phyloP scores from a whole-genome alignment of 2,888 invertebrate species.

The Dusona sp. region DNA sequence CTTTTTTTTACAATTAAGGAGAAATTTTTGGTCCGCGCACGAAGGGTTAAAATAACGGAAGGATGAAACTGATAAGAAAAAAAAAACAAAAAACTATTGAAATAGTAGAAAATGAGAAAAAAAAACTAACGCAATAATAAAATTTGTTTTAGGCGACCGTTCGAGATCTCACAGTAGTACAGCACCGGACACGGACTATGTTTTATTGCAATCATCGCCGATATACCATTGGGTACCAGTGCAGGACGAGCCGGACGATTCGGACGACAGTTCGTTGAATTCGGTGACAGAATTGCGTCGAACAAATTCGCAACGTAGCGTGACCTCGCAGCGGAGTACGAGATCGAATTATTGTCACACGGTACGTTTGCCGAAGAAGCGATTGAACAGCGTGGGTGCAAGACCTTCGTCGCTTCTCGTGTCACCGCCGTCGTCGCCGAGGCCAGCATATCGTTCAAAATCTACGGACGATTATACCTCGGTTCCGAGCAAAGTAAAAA shows the following conservation, averaged over 20 bases:
- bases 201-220: slow-evolving; percentile 86
- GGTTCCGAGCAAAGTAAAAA: slow-evolving; percentile 40
- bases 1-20: neutral
- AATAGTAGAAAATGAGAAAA: neutral
- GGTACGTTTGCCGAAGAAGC: slow-evolving; percentile 59
- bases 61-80: neutral
- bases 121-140: slow-evolving; percentile 14
- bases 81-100: neutral
- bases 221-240: slow-evolving; percentile 86
- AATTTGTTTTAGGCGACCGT: slow-evolving; percentile 78
- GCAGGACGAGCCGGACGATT: slow-evolving; percentile 83
- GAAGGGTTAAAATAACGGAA: neutral
- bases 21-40: neutral
- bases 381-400: slow-evolving; percentile 56
- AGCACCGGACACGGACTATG: slow-evolving; percentile 86
- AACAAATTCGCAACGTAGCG: slow-evolving; percentile 80
- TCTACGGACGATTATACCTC: slow-evolving; percentile 78
- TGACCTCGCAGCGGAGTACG: slow-evolving; percentile 78
- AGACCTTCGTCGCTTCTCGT: slow-evolving; percentile 78
- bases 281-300: slow-evolving; percentile 79
- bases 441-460: slow-evolving; percentile 79
- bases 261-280: slow-evolving; percentile 85
- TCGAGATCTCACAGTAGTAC: slow-evolving; percentile 83
- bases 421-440: slow-evolving; percentile 81
- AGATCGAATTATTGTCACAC: slow-evolving; percentile 76